phyloP scores from a whole-genome alignment of 2,888 invertebrate genomes.

The Ommatoiulus sabulosus region DNA sequence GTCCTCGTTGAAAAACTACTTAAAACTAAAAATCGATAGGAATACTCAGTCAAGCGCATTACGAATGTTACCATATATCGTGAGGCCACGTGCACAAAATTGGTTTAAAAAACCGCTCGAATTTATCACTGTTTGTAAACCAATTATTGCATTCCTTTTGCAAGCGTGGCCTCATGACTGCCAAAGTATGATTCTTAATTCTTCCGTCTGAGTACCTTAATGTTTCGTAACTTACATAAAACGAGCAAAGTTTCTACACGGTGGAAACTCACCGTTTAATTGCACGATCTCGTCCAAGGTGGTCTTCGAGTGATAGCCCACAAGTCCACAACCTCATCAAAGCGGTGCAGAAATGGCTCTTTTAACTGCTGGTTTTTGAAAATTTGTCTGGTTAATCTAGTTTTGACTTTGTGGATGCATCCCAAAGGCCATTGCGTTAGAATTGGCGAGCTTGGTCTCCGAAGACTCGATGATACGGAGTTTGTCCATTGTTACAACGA shows the following conservation, averaged over 20 bases:
- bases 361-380: neutral
- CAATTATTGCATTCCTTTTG: too few relatives aligned
- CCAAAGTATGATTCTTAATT: too few relatives aligned
- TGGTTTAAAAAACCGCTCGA: too few relatives aligned
- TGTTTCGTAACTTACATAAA: neutral
- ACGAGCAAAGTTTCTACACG: neutral
- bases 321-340: slow-evolving; percentile 6
- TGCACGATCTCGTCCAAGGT: neutral
- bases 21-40: neutral
- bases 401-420: slow-evolving; percentile 8
- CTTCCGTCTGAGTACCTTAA: too few relatives aligned
- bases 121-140: too few relatives aligned
- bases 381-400: neutral
- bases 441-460: neutral
- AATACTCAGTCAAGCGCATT: neutral
- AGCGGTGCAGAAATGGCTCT: slow-evolving; percentile 3
- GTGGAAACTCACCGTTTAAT: neutral
- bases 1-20: neutral
- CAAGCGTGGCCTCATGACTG: too few relatives aligned
- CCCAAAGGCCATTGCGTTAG: neutral
- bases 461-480: neutral
- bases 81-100: too few relatives aligned
- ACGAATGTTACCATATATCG: too few relatives aligned
- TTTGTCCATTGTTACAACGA: neutral
- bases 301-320: neutral